Evolutionary conservation across 1,140 invertebrate species (phyloP).

Genomic region (Apis laboriosa): DNA sequence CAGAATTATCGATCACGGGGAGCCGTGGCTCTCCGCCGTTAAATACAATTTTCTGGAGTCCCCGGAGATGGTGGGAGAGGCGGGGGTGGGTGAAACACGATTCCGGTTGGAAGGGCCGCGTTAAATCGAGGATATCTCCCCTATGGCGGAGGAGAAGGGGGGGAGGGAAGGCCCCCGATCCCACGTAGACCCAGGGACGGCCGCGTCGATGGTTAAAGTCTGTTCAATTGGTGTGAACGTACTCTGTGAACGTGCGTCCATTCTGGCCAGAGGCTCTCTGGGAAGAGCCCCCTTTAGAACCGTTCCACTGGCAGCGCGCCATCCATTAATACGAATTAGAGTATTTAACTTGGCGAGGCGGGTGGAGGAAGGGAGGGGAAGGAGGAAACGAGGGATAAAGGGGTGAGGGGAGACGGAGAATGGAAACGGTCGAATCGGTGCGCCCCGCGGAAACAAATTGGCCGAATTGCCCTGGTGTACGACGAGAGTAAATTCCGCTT

Average conservation of each 20-base stretch:
- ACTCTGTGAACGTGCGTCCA: slow-evolving; percentile 32
- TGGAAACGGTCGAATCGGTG: slow-evolving; percentile 35
- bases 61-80: not conserved
- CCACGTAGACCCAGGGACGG: not conserved
- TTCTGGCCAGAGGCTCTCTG: slow-evolving; percentile 38
- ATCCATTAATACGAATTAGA: slow-evolving; percentile 77
- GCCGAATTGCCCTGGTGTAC: slow-evolving; percentile 9
- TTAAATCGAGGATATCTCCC: slow-evolving; percentile 29
- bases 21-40: not conserved
- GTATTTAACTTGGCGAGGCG: slow-evolving; percentile 70
- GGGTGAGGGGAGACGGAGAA: slow-evolving; percentile 37
- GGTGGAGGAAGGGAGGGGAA: slow-evolving; percentile 29
- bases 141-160: not conserved
- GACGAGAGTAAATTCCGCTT: not conserved
- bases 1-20: slow-evolving; percentile 14
- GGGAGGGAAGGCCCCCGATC: not conserved
- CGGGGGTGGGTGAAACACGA: not conserved
- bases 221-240: slow-evolving; percentile 50
- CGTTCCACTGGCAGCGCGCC: slow-evolving; percentile 71
- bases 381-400: slow-evolving; percentile 5
- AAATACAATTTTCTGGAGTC: slow-evolving; percentile 37
- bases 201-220: slow-evolving; percentile 17
- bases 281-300: slow-evolving; percentile 60
- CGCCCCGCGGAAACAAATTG: slow-evolving; percentile 32
- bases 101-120: not conserved